These are phyloP conservation scores for Amniataba percoides DNA, from an alignment of 2,797 vertebrate species.

Conservation along the genomic window DNA sequence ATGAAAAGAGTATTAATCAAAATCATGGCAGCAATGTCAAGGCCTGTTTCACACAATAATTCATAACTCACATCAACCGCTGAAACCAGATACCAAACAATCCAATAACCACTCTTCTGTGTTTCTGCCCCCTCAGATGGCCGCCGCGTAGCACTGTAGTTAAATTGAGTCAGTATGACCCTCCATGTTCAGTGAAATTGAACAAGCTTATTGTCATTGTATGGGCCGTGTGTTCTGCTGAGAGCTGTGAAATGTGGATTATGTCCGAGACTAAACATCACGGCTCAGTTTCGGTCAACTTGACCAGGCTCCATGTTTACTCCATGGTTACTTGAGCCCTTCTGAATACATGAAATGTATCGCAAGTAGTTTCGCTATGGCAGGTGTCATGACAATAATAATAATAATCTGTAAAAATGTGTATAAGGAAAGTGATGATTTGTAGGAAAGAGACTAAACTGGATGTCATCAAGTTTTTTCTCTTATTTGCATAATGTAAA, in stretches of 20 bases:
- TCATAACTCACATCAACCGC: slow-evolving; percentile 26
- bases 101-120: slow-evolving; percentile 40
- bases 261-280: slow-evolving; percentile 51
- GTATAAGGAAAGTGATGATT: neutral
- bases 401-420: slow-evolving; percentile 16
- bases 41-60: slow-evolving; percentile 46
- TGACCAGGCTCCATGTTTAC: slow-evolving; percentile 25
- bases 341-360: slow-evolving; percentile 11
- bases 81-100: slow-evolving; percentile 47
- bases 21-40: slow-evolving; percentile 34
- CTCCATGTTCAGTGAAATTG: slow-evolving; percentile 59
- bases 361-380: neutral
- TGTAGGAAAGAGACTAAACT: slow-evolving; percentile 8
- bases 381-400: slow-evolving; percentile 14
- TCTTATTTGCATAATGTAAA: slow-evolving; percentile 44
- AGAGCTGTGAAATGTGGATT: slow-evolving; percentile 41
- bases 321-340: slow-evolving; percentile 8
- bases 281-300: slow-evolving; percentile 23
- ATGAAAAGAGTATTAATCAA: slow-evolving; percentile 45
- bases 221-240: slow-evolving; percentile 32
- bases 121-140: slow-evolving; percentile 36
- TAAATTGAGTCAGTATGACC: slow-evolving; percentile 48
- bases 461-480: slow-evolving; percentile 21
- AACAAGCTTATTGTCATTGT: slow-evolving; percentile 59
- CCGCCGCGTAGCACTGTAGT: slow-evolving; percentile 29